These are phyloP conservation scores for Pardosa pseudoannulata DNA, from an alignment of 2,888 invertebrate species.

Conservation along the genomic window DNA sequence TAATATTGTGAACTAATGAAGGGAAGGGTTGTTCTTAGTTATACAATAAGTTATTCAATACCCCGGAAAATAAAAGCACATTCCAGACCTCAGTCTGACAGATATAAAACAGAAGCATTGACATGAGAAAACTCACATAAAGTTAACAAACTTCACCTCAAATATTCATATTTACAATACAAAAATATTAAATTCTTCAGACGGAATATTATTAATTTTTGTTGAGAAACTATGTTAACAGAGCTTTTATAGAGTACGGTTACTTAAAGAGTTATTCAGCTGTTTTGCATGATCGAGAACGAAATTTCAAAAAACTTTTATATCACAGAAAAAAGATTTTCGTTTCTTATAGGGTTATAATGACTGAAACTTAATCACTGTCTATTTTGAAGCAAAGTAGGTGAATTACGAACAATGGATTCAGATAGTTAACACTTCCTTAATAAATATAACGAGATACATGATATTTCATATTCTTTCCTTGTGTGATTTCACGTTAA, in stretches of 20 bases:
- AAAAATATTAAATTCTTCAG: slow-evolving; percentile 22
- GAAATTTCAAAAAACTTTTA: not conserved
- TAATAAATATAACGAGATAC: not conserved
- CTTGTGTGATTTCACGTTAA: not conserved
- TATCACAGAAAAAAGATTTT: not conserved
- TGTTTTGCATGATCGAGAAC: not conserved
- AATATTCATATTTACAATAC: not conserved
- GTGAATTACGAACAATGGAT: not conserved
- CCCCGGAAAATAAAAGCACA: slow-evolving; percentile 57
- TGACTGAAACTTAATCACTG: not conserved
- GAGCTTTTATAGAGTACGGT: not conserved
- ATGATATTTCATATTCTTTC: too few relatives aligned
- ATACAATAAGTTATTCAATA: slow-evolving; percentile 70
- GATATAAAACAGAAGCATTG: slow-evolving; percentile 50
- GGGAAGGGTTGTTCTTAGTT: slow-evolving; percentile 51
- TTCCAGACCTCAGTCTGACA: slow-evolving; percentile 31
- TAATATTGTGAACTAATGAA: slow-evolving; percentile 39
- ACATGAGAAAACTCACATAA: slow-evolving; percentile 49
- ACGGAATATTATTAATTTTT: not conserved
- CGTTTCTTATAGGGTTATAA: not conserved
- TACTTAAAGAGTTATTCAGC: not conserved
- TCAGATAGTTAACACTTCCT: not conserved
- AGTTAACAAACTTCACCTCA: slow-evolving; percentile 8
- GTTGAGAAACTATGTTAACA: not conserved
- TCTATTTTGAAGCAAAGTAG: not conserved